Evolutionary conservation across 2,797 vertebrate genomes (phyloP), one percentile per base, ranked within the genome.

Genomic region (Liasis olivaceus): DNA sequence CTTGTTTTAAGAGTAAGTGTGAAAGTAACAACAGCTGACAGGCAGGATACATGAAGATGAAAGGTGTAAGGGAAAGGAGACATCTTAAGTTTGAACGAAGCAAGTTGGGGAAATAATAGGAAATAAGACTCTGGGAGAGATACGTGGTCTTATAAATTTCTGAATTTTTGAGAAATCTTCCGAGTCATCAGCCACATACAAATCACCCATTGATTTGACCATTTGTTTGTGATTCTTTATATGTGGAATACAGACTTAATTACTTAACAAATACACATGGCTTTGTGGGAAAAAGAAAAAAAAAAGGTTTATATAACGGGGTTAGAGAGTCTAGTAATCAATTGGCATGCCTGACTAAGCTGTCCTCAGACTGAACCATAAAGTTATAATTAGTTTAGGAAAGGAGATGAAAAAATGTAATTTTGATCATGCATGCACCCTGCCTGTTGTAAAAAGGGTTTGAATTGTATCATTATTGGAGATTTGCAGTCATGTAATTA

Each of bases 401-500:
- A 15, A 85, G 72, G 91, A 59, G 92, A 94, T 7, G 92, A 81
- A 92, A 94, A 94, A 85, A 94, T 93, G 66, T 17, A 93, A 95
- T 96, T 95, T 92, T 95, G 90, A 92, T 94, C 28, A 15, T 87
- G 17, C 36, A 91, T 36, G 28, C 63, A 85, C 95, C 91, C 72
- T 0, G 0, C 91, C 86, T 95, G 89, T 92, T 93, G 85, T 93
- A 93, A 91, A 92, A 90, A 90, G 0, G 5, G 64, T 92, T 72
- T 95, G 94, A 95, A 94, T 96, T 94, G 95, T 91, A 89, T 31
- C 93, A 94, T 97, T 96, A 94, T 56, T 69, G 22, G 88, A 87
- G 91, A 94, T 95, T 96, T 96, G 24, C 89, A 96, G 93, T 88
- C 84, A 88, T 93, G 81, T 93, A 97, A 96, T 96, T 96, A 94